Base-by-base conservation (phyloP, 2,113 vertebrate genomes). In the Cichladusa arquata region DNA sequence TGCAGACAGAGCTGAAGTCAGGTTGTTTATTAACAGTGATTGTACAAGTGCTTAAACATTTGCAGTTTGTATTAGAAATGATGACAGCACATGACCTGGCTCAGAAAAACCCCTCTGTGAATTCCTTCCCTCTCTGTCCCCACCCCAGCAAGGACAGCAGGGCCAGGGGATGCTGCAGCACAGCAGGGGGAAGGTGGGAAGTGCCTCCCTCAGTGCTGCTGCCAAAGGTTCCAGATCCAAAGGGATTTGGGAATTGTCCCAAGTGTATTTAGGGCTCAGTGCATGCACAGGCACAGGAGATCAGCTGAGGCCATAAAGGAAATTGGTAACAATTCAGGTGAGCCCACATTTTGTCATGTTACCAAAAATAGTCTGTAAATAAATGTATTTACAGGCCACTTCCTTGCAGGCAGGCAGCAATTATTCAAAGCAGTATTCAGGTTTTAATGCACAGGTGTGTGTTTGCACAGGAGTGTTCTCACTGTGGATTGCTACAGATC, bases 251-350 rank as follows among this genome's bases (percentile, higher is more conserved):
- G 48, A 40, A 17, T 14, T 24, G 11, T 0, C 61, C 11, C 3
- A 0, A 3, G 1, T 5, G 40, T 2, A 6, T 18, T 34, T 0
- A 33, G 64, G 38, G 38, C 54, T 24, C 8, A 33, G 44, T 0
- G 47, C 20, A 9, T 6, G 40, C 67, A 24, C 26, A 10, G 6
- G 7, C 57, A 36, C 22, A 15, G 36, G 12, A 44, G 72, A 42
- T 42, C 69, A 48, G 57, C 78, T 38, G 70, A 90, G 79, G 65
- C 44, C 58, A 6, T 2, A 34, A 18, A 76, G 70, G 74, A 56
- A 69, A 57, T 25, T 4, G 11, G 0, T 33, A 73, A 28, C 60
- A 38, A 11, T 12, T 56, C 2, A 4, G 38, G 44, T 67, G 23
- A 66, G 67, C 64, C 76, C 76, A 33, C 28, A 1, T 70, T 78